Base-by-base conservation (phyloP, 2,113 vertebrate genomes). In the Alethe castanea region DNA sequence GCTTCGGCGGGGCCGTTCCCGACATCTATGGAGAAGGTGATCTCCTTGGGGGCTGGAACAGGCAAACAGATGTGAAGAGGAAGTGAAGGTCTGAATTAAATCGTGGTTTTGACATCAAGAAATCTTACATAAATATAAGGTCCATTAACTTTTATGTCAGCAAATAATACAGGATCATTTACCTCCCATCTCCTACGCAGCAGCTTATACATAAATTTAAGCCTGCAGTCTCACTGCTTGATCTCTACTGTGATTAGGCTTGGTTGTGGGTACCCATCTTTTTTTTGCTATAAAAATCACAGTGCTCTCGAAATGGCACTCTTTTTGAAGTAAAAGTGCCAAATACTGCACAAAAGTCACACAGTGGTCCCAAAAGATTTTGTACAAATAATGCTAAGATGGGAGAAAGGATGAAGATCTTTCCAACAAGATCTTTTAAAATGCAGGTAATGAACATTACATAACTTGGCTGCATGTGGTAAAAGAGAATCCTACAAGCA, bases 11-110 rank as follows among this genome's bases (percentile, higher is more conserved):
- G 98, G n/a, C 99, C 99, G 20, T 99, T 99, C 22, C 99, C 99
- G 12, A 98, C 99, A 28, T 99, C 98, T 66, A 99, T 98, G 52
- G 99, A 98, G 97, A 99, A 99, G 6, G 98, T 98, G 94, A 99
- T 98, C 86, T 98, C 97, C 5, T 98, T 98, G 36, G 99, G 98
- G 93, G 99, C 99, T 99, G 97, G 42, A 97, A 96, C 0, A 81
- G 33, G 89, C 29, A 95, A 82, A 93, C 14, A 97, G 36, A 57
- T 35, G 61, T 45, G 79, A 87, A 73, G 23, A 92, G 36, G 28
- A 57, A 61, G 64, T 28, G 78, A 95, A 45, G 65, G 56, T 69
- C 48, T 94, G 64, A 78, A 91, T 78, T 76, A 86, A 90, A 74
- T 16, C 1, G 6, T 33, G 17, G 23, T 66, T 90, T 92, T 78